Conservation (phyloP, 2,113 vertebrate genomes). For the Oxyura jamaicensis region DNA sequence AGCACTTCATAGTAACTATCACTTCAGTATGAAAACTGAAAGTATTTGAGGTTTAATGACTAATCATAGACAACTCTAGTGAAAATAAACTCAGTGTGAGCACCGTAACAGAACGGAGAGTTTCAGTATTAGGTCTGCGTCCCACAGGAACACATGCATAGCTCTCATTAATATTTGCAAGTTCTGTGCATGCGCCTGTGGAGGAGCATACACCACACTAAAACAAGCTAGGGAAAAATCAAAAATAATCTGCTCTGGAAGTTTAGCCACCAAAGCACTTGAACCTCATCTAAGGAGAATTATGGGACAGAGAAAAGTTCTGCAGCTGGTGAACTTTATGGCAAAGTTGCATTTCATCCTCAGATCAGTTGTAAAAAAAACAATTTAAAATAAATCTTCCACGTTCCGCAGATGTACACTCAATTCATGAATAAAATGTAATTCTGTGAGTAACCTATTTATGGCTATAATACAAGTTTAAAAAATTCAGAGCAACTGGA, state of each 20-base stretch:
- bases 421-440: slow-evolving; percentile 11
- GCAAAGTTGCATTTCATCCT: slow-evolving; percentile 1
- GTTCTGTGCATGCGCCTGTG: not conserved
- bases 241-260: not conserved
- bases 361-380: slow-evolving; percentile 21
- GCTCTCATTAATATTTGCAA: not conserved
- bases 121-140: not conserved
- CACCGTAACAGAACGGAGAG: not conserved
- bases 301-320: not conserved
- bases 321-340: slow-evolving; percentile 25
- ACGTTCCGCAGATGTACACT: slow-evolving; percentile 12
- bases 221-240: not conserved
- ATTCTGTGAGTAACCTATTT: slow-evolving; percentile 1
- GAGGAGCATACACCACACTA: not conserved
- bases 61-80: not conserved
- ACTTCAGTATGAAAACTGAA: not conserved
- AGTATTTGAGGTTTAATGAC: slow-evolving; percentile 2
- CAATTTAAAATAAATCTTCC: slow-evolving; percentile 15
- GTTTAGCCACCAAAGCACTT: not conserved
- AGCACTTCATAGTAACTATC: not conserved
- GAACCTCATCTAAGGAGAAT: not conserved
- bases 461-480: not conserved
- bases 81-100: not conserved
- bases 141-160: not conserved
- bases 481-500: not conserved